phyloP scores from a whole-genome alignment of 2,797 vertebrate genomes.

The Hippocampus kuda region DNA sequence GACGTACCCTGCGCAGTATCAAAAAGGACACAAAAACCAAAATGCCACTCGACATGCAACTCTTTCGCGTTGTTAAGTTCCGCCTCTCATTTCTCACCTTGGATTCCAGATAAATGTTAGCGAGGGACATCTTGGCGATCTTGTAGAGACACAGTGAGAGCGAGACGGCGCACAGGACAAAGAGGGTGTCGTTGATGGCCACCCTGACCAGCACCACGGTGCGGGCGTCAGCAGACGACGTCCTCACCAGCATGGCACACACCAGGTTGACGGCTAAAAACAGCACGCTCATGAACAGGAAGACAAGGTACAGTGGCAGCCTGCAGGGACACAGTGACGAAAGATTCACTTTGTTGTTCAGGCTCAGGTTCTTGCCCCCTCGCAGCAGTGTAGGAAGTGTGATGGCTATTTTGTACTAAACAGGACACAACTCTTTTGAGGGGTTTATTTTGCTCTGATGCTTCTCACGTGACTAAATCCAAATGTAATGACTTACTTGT shows the following conservation, averaged over 20 bases:
- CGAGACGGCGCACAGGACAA: constrained; percentile 87
- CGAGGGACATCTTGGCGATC: constrained; percentile 95
- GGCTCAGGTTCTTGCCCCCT: background rate
- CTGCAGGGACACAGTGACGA: constrained; percentile 32
- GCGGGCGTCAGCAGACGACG: constrained; percentile 72
- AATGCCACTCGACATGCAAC: background rate
- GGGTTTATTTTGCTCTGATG: background rate
- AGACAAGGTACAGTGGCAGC: constrained; percentile 76
- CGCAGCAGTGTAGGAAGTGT: no score
- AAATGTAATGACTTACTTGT: constrained; percentile 70
- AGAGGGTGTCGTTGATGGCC: constrained; percentile 88
- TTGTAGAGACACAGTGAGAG: constrained; percentile 92
- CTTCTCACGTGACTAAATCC: background rate
- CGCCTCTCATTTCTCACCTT: constrained; percentile 67
- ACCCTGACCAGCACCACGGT: constrained; percentile 84
- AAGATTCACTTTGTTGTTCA: background rate
- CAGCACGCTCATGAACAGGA: constrained; percentile 80
- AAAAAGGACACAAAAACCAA: background rate
- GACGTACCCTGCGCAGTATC: constrained; percentile 76
- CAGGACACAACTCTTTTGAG: background rate
- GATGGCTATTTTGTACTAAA: no score
- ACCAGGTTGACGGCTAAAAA: constrained; percentile 89
- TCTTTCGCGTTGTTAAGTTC: background rate
- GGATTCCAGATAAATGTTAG: constrained; percentile 95
- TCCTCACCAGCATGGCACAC: constrained; percentile 87